Evolutionary conservation across 1,140 invertebrate species (phyloP), one percentile per base, ranked within the genome.

Genomic region (Tetraneura akinire): DNA sequence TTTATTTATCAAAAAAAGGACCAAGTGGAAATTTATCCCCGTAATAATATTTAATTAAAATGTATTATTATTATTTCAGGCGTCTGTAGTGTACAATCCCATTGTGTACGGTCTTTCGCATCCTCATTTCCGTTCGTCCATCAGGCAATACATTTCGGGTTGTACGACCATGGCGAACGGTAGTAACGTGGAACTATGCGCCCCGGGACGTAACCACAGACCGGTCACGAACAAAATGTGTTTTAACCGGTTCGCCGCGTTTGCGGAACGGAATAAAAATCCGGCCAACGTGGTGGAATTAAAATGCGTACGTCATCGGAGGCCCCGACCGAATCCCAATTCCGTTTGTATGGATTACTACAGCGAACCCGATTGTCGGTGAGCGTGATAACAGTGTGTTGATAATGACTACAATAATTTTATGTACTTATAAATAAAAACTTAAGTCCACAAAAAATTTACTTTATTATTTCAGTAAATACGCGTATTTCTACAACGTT

Each of bases 81-180:
- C 84, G 6, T 85, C 85, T 0, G 86, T 87, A 9, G 85, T 87
- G 45, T 87, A 87, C 84, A 88, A 88, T 74, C 87, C 87, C 0
- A 85, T 87, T 42, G 85, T 87, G 18, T 87, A 87, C 82, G 86
- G 85, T 4, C 83, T 87, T 76, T 88, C 85, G 11, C 85, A 86
- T 62, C 85, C 85, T 3, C 85, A 85, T 68, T 86, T 86, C 82
- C 83, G 85, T n/a, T 82, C 84, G 0, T 84, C 84, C 1, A 32
- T 84, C 16, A 74, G 80, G 9, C 83, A 84, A 57, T 84, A 84
- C 80, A 76, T 84, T 53, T 82, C 82, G 0, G 80, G 83, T 9
- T 83, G 82, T 49, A 82, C 78, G 14, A 70, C 60, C 0, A 23
- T 37, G 14, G 74, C 55, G 8, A 26, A 81, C 23, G 32, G 32